Percentiles rank a stretch among this genome's conserved stretches.
Conservation (phyloP, 1,140 invertebrate species). For the Cyphomyrmex costatus region DNA sequence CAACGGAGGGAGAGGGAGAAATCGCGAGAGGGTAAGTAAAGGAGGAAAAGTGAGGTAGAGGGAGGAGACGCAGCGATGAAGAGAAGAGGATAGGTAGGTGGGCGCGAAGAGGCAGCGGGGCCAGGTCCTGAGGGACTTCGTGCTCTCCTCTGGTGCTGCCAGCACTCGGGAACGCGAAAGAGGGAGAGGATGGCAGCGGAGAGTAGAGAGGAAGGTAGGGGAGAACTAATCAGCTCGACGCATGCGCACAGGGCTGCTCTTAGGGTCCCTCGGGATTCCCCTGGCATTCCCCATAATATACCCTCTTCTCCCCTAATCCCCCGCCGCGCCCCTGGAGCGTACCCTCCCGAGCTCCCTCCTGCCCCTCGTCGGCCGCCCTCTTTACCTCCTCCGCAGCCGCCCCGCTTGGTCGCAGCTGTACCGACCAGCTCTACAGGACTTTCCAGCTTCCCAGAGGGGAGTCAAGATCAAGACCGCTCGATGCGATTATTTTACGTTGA, state of each 20-base stretch:
- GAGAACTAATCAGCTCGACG: constrained; percentile 85
- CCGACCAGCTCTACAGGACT: constrained; percentile 71
- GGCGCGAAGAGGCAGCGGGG: constrained; percentile 79
- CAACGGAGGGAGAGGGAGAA: neutral
- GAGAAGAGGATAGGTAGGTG: constrained; percentile 72
- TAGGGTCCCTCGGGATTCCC: constrained; percentile 80
- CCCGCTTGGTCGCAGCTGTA: constrained; percentile 62
- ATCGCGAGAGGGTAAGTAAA: constrained; percentile 21
- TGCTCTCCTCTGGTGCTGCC: constrained; percentile 83
- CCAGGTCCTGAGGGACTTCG: constrained; percentile 82
- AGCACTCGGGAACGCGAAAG: constrained; percentile 80
- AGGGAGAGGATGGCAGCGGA: constrained; percentile 45
- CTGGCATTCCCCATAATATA: constrained; percentile 83
- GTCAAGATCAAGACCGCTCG: constrained; percentile 56
- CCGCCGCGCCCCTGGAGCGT: constrained; percentile 36
- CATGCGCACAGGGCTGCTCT: constrained; percentile 82
- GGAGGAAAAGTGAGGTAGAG: constrained; percentile 9
- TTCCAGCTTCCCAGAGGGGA: constrained; percentile 69
- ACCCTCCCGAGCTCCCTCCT: neutral
- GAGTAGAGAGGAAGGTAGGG: constrained; percentile 61
- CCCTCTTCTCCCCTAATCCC: constrained; percentile 69
- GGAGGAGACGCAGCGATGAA: constrained; percentile 53
- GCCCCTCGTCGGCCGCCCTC: constrained; percentile 61
- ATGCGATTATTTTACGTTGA: constrained; percentile 49
- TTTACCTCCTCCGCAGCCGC: constrained; percentile 60